phyloP scores from a whole-genome alignment of 2,888 invertebrate genomes.

The Ochropleura plecta region DNA sequence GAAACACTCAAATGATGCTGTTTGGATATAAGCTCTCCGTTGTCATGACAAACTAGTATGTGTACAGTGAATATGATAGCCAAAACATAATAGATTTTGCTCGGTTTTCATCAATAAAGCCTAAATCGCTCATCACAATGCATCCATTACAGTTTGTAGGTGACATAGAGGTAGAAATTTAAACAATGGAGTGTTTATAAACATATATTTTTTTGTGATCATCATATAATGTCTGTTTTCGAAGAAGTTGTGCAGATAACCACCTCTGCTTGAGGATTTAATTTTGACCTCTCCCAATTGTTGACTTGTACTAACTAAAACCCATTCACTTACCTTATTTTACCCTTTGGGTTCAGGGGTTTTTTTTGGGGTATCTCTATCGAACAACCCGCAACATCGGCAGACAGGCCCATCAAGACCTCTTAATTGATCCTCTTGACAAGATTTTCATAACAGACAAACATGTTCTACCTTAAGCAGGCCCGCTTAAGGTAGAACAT shows the following conservation, averaged over 20 bases:
- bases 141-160: constrained; percentile 50
- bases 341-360: no score
- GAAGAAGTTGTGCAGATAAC: neutral
- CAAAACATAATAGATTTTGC: constrained; percentile 48
- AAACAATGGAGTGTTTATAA: constrained; percentile 8
- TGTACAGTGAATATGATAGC: constrained; percentile 40
- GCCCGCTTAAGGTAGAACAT: no score
- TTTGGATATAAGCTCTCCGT: neutral
- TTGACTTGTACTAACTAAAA: no score
- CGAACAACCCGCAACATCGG: no score
- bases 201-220: neutral
- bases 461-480: no score
- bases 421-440: no score
- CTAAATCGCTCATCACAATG: constrained; percentile 56
- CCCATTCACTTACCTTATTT: no score
- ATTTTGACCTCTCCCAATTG: no score
- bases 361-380: no score
- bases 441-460: no score
- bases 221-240: neutral
- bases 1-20: neutral
- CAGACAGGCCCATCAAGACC: no score
- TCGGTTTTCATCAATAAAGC: constrained; percentile 48
- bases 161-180: constrained; percentile 24
- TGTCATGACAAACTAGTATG: constrained; percentile 28
- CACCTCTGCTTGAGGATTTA: neutral